Evolutionary conservation across 2,113 vertebrate species (phyloP).

Genomic region (Haemorhous mexicanus): DNA sequence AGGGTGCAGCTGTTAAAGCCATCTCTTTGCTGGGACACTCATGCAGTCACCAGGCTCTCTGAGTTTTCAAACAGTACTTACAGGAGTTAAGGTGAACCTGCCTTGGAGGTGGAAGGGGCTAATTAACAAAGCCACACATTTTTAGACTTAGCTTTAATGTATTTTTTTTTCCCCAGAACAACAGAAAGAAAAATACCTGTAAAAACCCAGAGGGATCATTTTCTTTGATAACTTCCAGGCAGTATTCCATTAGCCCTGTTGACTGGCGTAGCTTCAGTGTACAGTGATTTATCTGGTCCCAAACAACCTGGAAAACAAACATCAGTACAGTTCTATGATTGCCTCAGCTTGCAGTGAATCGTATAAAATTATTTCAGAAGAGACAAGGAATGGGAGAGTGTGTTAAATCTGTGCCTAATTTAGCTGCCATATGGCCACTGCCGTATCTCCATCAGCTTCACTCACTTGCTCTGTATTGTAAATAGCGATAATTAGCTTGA

Average conservation of each 20-base stretch:
- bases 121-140: background rate
- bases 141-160: background rate
- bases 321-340: background rate
- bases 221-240: constrained; percentile 95
- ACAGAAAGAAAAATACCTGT: constrained; percentile 76
- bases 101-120: background rate
- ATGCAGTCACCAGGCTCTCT: background rate
- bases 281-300: constrained; percentile 99
- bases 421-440: constrained; percentile 52
- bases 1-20: background rate
- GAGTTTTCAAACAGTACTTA: background rate
- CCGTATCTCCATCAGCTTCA: constrained; percentile 18
- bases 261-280: constrained; percentile 98
- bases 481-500: constrained; percentile 57
- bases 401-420: constrained; percentile 47
- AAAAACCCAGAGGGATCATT: constrained; percentile 96
- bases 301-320: constrained; percentile 83
- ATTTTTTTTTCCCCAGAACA: background rate
- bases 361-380: background rate
- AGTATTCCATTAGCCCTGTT: constrained; percentile 97
- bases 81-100: background rate
- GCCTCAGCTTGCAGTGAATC: background rate
- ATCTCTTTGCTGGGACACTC: background rate
- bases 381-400: background rate
- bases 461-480: constrained; percentile 35